Base-by-base conservation (phyloP, 2,888 invertebrate species). In the Venusia cambrica region DNA sequence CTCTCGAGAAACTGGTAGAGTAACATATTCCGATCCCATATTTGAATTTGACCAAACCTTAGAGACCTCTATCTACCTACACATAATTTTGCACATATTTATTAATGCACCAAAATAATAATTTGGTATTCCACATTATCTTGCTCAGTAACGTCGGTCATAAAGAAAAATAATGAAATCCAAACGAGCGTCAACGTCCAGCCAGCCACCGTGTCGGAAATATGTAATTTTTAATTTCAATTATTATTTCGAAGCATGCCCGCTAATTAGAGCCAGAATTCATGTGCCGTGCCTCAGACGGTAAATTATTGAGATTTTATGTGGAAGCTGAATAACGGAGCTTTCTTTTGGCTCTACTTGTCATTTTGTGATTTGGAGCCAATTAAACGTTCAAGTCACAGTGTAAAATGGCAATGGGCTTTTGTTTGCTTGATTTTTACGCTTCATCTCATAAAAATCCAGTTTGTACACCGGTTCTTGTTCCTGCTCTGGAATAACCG, bases 161-260 rank as follows among this genome's bases (percentile, higher is more conserved):
- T 62, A 65, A 65, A 57, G 38, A 45, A 12, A 36, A 41, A 36
- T 35, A 35, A 41, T 33, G 31, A 38, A 46, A 26, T 53, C 46
- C 54, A 51, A 61, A 49, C 50, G 47, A 59, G 58, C 71, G 76
- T 74, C 75, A 74, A 73, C 58, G 76, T 54, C 71, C 65, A 52
- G 51, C 47, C 66, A 59, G 61, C 54, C 57, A 80, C 68, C 83
- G 77, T 78, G 79, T 81, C 84, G 75, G 55, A 54, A 56, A 57
- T 63, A 62, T 64, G 63, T 67, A 69, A 70, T 68, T 74, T 72
- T 73, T 74, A 74, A 75, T 74, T 76, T 73, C 65, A 75, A 73
- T 74, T 65, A 78, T 76, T 73, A 75, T 70, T 73, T 72, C 54
- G 62, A 65, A 62, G 62, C 66, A 62, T 58, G 68, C 59, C 54